A percentile compares a stretch with the other conserved stretches of the same genome.
Conservation (phyloP, 1,140 invertebrate species). For the Danaus melanippus region DNA sequence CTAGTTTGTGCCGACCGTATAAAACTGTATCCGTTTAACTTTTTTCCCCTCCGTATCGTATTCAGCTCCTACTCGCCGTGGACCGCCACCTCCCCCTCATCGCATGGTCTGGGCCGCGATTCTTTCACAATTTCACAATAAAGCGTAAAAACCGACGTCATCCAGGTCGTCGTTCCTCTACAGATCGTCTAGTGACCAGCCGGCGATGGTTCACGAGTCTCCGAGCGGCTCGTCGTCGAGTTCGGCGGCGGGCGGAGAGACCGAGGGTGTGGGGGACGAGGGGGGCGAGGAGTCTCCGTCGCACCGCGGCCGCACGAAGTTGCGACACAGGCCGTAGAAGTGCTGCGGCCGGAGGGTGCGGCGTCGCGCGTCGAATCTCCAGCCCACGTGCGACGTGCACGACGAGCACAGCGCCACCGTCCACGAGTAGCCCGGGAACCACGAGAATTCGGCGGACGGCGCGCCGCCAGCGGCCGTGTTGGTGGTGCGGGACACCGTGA, state of each 20-base stretch:
- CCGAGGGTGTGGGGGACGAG: slow-evolving; percentile 7
- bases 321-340: slow-evolving; percentile 56
- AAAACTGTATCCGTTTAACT: no score
- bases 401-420: slow-evolving; percentile 76
- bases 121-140: no score
- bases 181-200: no score
- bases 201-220: no score
- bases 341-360: slow-evolving; percentile 38
- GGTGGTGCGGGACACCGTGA: slow-evolving; percentile 77
- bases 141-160: no score
- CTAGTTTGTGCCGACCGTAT: no score
- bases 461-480: slow-evolving; percentile 70
- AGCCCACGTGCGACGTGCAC: slow-evolving; percentile 81
- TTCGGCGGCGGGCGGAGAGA: slow-evolving; percentile 10
- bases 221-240: neutral
- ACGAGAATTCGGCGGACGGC: slow-evolving; percentile 79
- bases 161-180: no score
- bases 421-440: slow-evolving; percentile 90
- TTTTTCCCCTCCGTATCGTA: no score
- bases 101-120: no score
- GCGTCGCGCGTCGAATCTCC: slow-evolving; percentile 59
- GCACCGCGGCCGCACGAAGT: slow-evolving; percentile 42
- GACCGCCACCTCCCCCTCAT: no score
- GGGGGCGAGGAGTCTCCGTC: slow-evolving; percentile 19
- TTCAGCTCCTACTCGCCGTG: no score